Evolutionary conservation across 2,888 invertebrate species (phyloP), one percentile per base, ranked within the genome.

Genomic region (Pediacus dermestoides): DNA sequence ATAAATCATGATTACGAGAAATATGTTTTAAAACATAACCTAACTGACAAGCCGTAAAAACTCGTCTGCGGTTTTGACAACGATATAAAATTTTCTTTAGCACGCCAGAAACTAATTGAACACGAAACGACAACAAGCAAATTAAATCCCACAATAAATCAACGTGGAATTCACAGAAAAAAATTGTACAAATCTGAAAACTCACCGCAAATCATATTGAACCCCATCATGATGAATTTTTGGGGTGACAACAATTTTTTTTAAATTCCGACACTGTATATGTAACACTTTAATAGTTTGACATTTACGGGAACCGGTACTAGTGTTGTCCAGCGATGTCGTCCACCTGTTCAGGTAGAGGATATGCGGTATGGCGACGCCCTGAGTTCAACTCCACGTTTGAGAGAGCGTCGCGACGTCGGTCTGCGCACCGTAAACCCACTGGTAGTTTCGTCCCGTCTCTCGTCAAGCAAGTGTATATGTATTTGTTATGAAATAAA

Each of bases 351-450:
- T 63, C 62, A 57, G 57, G 56, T 59, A 53, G 55, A 47, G 44
- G 50, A 51, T 58, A 53, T 53, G 55, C 53, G 48, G 53, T 53
- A 57, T 63, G 66, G 61, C 65, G 67, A 67, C 66, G 67, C 67
- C 68, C 67, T 61, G 64, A 56, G 61, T 58, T 57, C 61, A 52
- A 63, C 58, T 64, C 58, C 66, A 64, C 67, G 63, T 66, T 66
- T 66, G 66, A 63, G 63, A 59, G 54, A 50, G 53, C 62, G 60
- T 48, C 58, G 54, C 58, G 58, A 57, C 60, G 59, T 53, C 60
- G 55, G 48, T 59, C 54, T 54, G 61, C 58, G 53, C 56, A 52
- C 50, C 56, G 48, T 46, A 39, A 40, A 39, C 42, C 47, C 32
- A 30, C 33, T n/a, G n/a, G n/a, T n/a, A n/a, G n/a, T n/a, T n/a